Base-by-base conservation (phyloP, 2,888 invertebrate genomes). In the Tholera decimalis region DNA sequence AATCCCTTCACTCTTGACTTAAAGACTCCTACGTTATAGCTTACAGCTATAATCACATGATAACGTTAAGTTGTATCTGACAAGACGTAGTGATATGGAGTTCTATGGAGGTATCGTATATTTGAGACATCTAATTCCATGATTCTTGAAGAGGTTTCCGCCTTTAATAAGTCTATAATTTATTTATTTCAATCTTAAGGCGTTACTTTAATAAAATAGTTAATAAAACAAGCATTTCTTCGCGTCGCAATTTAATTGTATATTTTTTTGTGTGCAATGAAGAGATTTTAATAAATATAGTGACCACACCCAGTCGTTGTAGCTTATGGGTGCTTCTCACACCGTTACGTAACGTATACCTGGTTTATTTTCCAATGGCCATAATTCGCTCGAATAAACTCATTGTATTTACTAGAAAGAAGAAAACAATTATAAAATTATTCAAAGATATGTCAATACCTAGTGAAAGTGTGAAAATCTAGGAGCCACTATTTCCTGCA, bases 241-340 rank as follows among this genome's bases (percentile, higher is more conserved):
- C 55, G 49, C 47, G 50, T 51, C 71, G 65, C 82, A 75, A 83
- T 86, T 85, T 83, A 66, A 68, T 85, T 85, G n/a, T 59, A 30
- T 51, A 46, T 69, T 54, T 83, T 89, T 91, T 89, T 88, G 86
- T 87, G 72, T 85, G 68, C 83, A 91, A 92, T 93, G 90, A 92
- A 93, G 93, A 92, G 89, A 87, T 92, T 91, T 92, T 92, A 92
- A 93, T 92, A 92, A 92, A 92, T 91, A 89, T 84, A 50, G 73
- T 65, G 86, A 83, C 91, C 92, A 92, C 93, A 89, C 93, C 92
- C 91, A 83, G 67, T 33, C 68, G 63, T 66, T 70, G 67, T 79
- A 58, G 49, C 22, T 15, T 39, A 9, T 28, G 80, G 78, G 20
- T 46, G 64, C 5, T 7, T 71, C 9, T 90, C 39, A 91, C 91